A percentile compares a stretch with the other conserved stretches of the same genome.
These are phyloP conservation scores for Macrobrachium nipponense DNA, from an alignment of 1,140 invertebrate species.

Conservation along the genomic window DNA sequence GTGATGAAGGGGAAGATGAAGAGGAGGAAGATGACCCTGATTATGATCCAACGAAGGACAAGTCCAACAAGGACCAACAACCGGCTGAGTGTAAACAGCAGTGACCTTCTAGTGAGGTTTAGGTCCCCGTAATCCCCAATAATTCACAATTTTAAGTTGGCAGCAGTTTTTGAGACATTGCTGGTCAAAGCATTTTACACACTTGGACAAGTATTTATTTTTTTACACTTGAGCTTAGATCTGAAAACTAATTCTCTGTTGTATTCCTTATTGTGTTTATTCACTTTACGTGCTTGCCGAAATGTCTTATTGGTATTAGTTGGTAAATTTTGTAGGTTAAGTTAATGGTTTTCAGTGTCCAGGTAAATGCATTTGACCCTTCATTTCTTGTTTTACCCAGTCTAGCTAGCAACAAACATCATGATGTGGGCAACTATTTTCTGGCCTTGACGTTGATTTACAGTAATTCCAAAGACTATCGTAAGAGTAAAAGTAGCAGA, in stretches of 20 bases:
- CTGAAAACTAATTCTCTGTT: too few species aligned
- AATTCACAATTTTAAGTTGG: slow-evolving; percentile 32
- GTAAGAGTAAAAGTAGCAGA: background rate
- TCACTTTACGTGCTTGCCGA: too few species aligned
- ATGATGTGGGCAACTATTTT: slow-evolving; percentile 17
- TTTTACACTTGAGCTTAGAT: slow-evolving; percentile 9
- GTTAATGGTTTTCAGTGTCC: too few species aligned
- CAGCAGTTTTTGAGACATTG: slow-evolving; percentile 47
- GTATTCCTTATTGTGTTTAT: too few species aligned
- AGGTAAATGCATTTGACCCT: slow-evolving; percentile 4
- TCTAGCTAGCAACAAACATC: background rate
- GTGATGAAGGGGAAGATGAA: slow-evolving; percentile 62
- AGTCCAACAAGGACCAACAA: slow-evolving; percentile 54
- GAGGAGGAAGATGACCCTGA: slow-evolving; percentile 65
- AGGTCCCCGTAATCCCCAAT: slow-evolving; percentile 2
- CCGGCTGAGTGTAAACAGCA: slow-evolving; percentile 64
- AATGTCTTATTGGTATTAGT: too few species aligned
- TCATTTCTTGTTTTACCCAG: slow-evolving; percentile 2
- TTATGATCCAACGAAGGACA: slow-evolving; percentile 62
- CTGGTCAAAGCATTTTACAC: slow-evolving; percentile 1
- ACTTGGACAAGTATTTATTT: slow-evolving; percentile 10
- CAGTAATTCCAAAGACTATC: slow-evolving; percentile 23
- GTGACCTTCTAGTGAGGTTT: slow-evolving; percentile 54
- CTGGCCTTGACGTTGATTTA: background rate
- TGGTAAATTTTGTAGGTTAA: too few species aligned